phyloP scores from a whole-genome alignment of 2,797 vertebrate genomes.

The Percopsis omiscomaycus region DNA sequence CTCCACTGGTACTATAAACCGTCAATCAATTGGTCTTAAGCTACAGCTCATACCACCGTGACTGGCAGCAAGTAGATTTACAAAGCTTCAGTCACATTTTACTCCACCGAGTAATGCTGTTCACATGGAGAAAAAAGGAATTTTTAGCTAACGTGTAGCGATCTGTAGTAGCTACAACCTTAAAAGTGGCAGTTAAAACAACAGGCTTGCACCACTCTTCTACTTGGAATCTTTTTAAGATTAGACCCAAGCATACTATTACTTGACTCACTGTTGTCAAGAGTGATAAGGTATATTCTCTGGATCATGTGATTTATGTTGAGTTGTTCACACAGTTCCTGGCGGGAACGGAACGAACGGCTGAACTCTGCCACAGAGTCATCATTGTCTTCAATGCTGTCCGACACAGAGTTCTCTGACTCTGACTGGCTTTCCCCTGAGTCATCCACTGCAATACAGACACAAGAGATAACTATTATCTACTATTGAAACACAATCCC shows the following conservation, averaged over 20 bases:
- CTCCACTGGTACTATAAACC: background rate
- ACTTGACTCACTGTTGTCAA: conserved; percentile 92
- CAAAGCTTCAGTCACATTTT: background rate
- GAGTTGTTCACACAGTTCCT: conserved; percentile 96
- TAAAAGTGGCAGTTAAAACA: too few species aligned
- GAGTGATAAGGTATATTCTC: conserved; percentile 95
- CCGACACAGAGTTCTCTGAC: conserved; percentile 93
- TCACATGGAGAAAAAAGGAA: background rate
- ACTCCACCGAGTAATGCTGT: background rate
- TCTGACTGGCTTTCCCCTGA: conserved; percentile 89
- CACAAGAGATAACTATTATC: background rate
- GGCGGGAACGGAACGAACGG: conserved; percentile 92
- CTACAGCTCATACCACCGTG: background rate
- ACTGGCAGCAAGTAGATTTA: background rate
- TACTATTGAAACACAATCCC: too few species aligned
- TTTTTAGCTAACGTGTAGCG: too few species aligned
- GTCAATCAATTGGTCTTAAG: background rate
- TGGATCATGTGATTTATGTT: conserved; percentile 99
- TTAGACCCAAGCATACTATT: background rate
- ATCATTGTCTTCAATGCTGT: conserved; percentile 95
- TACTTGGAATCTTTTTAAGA: too few species aligned
- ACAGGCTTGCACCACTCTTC: background rate
- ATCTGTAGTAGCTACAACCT: too few species aligned
- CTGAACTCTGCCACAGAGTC: conserved; percentile 96
- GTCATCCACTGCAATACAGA: conserved; percentile 78